Evolutionary conservation across 1,140 invertebrate genomes (phyloP), one percentile per base, ranked within the genome.

Genomic region (Eurosta solidaginis): DNA sequence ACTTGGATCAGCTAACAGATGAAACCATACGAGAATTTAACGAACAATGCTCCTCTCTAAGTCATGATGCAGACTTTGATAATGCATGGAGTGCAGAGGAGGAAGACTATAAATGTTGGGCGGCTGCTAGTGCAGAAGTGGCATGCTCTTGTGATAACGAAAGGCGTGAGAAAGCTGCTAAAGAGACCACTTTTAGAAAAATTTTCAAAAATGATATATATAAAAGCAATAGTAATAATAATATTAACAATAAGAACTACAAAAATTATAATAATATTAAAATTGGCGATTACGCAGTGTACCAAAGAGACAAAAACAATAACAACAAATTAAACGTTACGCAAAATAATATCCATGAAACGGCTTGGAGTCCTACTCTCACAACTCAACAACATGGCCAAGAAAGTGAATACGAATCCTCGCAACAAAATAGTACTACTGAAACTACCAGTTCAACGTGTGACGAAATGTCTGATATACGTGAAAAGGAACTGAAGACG

Each of bases 1-100:
- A 88, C 84, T 81, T 88, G 14, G 87, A 87, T 52, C 85, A 88
- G 78, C 76, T 88, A 33, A 86, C 85, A 40, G 84, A 87, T 54
- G 82, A 85, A 63, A 84, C 84, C 44, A 86, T 86, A 42, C 80
- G 85, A 1, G 83, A 85, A 25, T 80, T 87, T 0, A 85, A 85
- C 74, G 83, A 86, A 14, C 82, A 86, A 47, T 86, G 85, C 33
- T 80, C 75, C n/a, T 84, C 83, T 3, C 14, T 84, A 74, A 79
- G 77, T 77, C 17, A 79, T 77, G 45, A 78, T 80, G 59, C 81
- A 42, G 81, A 81, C 27, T 82, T 82, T 10, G 83, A 87, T 7
- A 87, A 84, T 79, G 85, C 84, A 20, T 87, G 85, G 85, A 85
- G 84, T 50, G 82, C 83, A 14, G 85, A 87, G 77, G 85, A 87